phyloP scores from a whole-genome alignment of 2,888 invertebrate species.

The Conistra vaccinii region DNA sequence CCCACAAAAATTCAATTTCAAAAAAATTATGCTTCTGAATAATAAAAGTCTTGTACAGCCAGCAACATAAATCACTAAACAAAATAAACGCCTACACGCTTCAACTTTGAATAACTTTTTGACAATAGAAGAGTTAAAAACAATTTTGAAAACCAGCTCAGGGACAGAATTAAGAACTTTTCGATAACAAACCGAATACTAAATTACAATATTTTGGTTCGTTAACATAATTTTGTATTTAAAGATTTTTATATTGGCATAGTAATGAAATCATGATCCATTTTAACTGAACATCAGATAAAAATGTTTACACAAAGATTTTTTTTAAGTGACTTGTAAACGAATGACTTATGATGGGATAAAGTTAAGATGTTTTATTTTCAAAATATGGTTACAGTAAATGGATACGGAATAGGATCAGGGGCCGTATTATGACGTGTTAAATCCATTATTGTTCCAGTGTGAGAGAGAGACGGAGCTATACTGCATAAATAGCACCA shows the following conservation, averaged over 20 bases:
- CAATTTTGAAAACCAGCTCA: constrained; percentile 19
- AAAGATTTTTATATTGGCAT: too few relatives aligned
- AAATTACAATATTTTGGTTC: not conserved
- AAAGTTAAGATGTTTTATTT: too few relatives aligned
- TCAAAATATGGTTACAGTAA: too few relatives aligned
- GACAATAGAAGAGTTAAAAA: constrained; percentile 14
- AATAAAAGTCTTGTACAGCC: constrained; percentile 17
- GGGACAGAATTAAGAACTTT: constrained; percentile 12
- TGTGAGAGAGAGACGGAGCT: too few relatives aligned
- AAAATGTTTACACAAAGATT: not conserved
- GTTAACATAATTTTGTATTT: constrained; percentile 8
- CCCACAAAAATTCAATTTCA: not conserved
- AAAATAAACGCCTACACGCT: constrained; percentile 11
- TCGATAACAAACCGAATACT: not conserved
- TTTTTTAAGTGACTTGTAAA: not conserved
- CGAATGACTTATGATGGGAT: not conserved
- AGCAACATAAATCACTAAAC: constrained; percentile 7
- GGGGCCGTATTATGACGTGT: too few relatives aligned
- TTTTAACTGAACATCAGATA: not conserved
- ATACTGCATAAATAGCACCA: too few relatives aligned
- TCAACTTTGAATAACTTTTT: constrained; percentile 13
- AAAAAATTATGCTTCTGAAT: constrained; percentile 11
- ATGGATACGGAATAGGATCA: too few relatives aligned
- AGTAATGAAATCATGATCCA: not conserved
- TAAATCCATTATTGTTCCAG: too few relatives aligned